phyloP scores from a whole-genome alignment of 2,113 vertebrate species.

The Brachyhypopomus occidentalis region DNA sequence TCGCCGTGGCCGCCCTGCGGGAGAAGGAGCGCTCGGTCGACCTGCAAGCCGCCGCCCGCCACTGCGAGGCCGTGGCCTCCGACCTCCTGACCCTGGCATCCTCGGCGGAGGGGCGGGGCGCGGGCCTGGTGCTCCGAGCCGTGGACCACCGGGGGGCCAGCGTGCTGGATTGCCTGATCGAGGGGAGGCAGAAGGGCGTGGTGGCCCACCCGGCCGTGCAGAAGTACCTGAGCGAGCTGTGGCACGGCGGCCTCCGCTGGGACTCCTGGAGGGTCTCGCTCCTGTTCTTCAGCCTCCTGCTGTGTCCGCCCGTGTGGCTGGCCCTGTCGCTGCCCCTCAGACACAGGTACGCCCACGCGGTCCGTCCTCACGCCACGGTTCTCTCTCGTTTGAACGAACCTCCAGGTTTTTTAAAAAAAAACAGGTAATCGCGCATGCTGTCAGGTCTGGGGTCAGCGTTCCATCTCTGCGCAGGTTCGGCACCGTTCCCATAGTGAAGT shows the following conservation, averaged over 20 bases:
- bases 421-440: no score
- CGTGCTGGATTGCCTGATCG: slow-evolving; percentile 64
- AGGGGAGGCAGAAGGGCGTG: slow-evolving; percentile 64
- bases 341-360: slow-evolving; percentile 46
- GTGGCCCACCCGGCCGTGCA: slow-evolving; percentile 67
- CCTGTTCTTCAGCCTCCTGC: slow-evolving; percentile 63
- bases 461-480: slow-evolving; percentile 47
- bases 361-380: no score
- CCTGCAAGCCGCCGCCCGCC: slow-evolving; percentile 59
- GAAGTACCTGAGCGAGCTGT: slow-evolving; percentile 67
- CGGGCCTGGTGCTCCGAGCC: slow-evolving; percentile 55
- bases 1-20: slow-evolving; percentile 58
- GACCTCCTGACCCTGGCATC: slow-evolving; percentile 64
- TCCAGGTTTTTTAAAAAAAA: no score
- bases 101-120: slow-evolving; percentile 46
- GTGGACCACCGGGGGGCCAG: slow-evolving; percentile 60
- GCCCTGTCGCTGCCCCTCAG: slow-evolving; percentile 63
- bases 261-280: slow-evolving; percentile 63
- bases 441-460: no score
- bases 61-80: slow-evolving; percentile 64
- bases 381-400: no score
- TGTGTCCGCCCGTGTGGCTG: slow-evolving; percentile 64
- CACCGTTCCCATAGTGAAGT: slow-evolving; percentile 68
- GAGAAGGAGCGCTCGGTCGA: slow-evolving; percentile 65
- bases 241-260: slow-evolving; percentile 64